These are phyloP conservation scores for Champsocephalus esox DNA, from an alignment of 2,797 vertebrate species.

Conservation along the genomic window DNA sequence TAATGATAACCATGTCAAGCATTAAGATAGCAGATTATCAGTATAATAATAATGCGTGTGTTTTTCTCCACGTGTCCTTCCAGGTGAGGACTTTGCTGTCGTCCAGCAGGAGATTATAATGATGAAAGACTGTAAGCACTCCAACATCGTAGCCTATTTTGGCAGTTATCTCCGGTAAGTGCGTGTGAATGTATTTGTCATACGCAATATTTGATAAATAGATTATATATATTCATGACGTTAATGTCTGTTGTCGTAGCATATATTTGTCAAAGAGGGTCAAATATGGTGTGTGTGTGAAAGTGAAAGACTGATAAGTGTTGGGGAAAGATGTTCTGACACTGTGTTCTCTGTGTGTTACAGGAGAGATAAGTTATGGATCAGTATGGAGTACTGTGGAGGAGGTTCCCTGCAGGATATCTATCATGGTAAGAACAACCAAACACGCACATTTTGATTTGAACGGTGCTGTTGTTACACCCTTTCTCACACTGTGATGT, in stretches of 20 bases:
- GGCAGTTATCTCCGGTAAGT: conserved; percentile 98
- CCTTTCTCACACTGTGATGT: background rate
- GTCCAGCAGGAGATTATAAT: conserved; percentile 99
- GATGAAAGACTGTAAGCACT: conserved; percentile 99
- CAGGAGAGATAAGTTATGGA: conserved; percentile 99
- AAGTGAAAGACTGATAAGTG: background rate
- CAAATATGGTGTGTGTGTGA: conserved; percentile 59
- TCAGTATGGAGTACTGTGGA: conserved; percentile 99
- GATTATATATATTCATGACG: no score
- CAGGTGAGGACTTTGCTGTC: conserved; percentile 99
- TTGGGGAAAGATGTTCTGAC: conserved; percentile 6
- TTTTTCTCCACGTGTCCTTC: background rate
- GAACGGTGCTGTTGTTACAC: background rate
- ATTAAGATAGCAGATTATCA: background rate
- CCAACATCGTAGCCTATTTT: conserved; percentile 99
- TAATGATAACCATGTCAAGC: no score
- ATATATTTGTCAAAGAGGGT: no score
- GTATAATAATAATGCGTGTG: background rate
- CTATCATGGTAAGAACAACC: conserved; percentile 90
- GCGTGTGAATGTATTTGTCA: background rate
- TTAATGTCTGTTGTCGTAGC: no score
- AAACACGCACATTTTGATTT: background rate
- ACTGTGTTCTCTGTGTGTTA: conserved; percentile 20
- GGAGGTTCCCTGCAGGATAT: conserved; percentile 98
- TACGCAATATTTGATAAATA: background rate